Conservation (phyloP, 2,797 vertebrate species). For the Protosalanx chinensis region DNA sequence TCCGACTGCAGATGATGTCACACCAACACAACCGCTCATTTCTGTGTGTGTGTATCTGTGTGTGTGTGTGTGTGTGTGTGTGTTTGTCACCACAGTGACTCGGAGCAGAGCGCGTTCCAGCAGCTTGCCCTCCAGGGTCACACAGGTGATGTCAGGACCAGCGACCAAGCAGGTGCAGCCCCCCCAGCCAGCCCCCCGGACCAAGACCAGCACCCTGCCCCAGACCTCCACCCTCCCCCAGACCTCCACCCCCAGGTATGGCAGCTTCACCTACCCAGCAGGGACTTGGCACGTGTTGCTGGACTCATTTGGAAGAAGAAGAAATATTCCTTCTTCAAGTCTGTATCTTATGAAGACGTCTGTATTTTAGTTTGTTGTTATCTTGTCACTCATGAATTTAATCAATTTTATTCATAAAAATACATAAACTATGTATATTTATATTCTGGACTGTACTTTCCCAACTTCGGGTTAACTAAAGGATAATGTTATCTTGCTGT, state of each 20-base stretch:
- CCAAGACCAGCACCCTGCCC: slow-evolving; percentile 44
- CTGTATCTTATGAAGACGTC: background rate
- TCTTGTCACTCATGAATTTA: too few relatives aligned
- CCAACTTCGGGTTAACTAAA: too few relatives aligned
- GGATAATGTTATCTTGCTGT: background rate
- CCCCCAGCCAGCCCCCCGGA: slow-evolving; percentile 62
- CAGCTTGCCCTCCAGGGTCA: slow-evolving; percentile 66
- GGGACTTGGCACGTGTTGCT: too few relatives aligned
- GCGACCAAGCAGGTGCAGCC: slow-evolving; percentile 54
- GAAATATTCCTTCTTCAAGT: background rate
- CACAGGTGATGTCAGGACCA: slow-evolving; percentile 49
- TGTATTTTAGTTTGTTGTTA: too few relatives aligned
- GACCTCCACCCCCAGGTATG: slow-evolving; percentile 71
- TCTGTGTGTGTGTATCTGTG: background rate
- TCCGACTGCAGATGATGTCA: background rate
- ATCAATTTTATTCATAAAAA: too few relatives aligned
- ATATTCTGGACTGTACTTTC: too few relatives aligned
- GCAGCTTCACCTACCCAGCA: background rate
- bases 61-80: slow-evolving; percentile 7
- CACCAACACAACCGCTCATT: slow-evolving; percentile 7
- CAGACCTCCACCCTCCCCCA: slow-evolving; percentile 68
- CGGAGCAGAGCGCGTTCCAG: slow-evolving; percentile 65
- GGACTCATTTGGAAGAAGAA: background rate
- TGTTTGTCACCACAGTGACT: slow-evolving; percentile 40
- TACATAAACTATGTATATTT: too few relatives aligned